Evolutionary conservation across 2,888 invertebrate genomes (phyloP), one percentile per base, ranked within the genome.

Genomic region (Athalia circularis): DNA sequence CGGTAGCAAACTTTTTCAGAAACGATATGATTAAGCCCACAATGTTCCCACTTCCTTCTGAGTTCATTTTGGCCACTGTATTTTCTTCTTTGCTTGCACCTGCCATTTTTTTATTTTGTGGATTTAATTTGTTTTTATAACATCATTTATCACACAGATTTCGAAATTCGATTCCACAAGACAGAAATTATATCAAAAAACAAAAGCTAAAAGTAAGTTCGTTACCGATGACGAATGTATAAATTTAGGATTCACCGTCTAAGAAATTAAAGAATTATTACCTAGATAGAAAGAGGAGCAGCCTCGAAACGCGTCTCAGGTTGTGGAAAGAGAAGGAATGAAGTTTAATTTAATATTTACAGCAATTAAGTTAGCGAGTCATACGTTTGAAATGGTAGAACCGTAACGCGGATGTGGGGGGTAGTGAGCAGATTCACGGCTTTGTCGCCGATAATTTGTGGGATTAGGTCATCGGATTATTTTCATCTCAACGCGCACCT

Each of bases 1-100:
- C 95, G 77, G 95, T 92, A 75, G 94, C 93, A 65, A 95, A 77
- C 82, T 88, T 90, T 4, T 83, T 79, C 0, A 86, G 50, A 52
- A 89, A 83, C 3, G 89, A 86, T 64, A 85, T 79, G 0, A 81
- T 6, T 89, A 88, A 57, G 88, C 88, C 81, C 81, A 83, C 77
- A 84, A 86, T 4, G 84, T 89, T 1, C 88, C 84, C 80, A 90
- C 88, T 15, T 82, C 81, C 54, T 85, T 87, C 89, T 0, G 83
- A 83, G 47, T 82, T 83, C 29, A 29, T 29, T 29, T 29, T 29
- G 29, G 78, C 85, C 29, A 29, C n/a, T 9, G 65, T 6, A 50
- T 70, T 13, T 8, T 15, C 57, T 48, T 50, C 52, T 29, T 75
- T 75, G 43, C 75, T 75, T 5, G 62, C 75, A 52, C 75, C 62